Evolutionary conservation across 2,888 invertebrate species (phyloP).

Genomic region (Yponomeuta cagnagella): DNA sequence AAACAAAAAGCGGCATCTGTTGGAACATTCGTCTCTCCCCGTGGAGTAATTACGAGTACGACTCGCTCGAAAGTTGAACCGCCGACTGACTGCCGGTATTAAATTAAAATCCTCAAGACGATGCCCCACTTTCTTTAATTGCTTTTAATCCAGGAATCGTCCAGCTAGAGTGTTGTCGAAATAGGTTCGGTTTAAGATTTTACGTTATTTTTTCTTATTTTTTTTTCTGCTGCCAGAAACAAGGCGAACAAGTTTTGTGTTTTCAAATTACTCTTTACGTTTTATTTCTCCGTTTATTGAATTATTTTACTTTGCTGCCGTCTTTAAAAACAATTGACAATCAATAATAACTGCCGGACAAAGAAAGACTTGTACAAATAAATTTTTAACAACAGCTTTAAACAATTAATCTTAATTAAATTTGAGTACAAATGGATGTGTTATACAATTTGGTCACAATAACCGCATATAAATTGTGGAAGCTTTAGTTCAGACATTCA

Average conservation of each 20-base stretch:
- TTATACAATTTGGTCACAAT: background rate
- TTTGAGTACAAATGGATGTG: no score
- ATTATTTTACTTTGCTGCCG: background rate
- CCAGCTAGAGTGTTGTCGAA: background rate
- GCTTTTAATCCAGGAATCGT: conserved; percentile 2
- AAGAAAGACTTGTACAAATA: no score
- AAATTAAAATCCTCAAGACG: conserved; percentile 12
- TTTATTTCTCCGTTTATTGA: background rate
- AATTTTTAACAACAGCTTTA: no score
- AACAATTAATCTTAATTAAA: no score
- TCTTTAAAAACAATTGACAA: background rate
- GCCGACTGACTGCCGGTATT: conserved; percentile 2
- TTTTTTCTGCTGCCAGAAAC: no score
- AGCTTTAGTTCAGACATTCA: background rate
- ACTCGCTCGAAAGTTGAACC: background rate
- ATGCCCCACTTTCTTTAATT: conserved; percentile 12
- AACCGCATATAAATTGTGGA: background rate
- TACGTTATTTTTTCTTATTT: background rate
- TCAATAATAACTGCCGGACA: background rate
- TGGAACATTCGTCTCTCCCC: conserved; percentile 11
- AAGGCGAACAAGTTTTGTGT: no score
- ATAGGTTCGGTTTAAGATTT: background rate
- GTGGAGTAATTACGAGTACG: conserved; percentile 10
- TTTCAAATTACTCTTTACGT: no score
- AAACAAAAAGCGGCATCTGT: background rate